Evolutionary conservation across 2,888 invertebrate species (phyloP).

Genomic region (Rotaria socialis): DNA sequence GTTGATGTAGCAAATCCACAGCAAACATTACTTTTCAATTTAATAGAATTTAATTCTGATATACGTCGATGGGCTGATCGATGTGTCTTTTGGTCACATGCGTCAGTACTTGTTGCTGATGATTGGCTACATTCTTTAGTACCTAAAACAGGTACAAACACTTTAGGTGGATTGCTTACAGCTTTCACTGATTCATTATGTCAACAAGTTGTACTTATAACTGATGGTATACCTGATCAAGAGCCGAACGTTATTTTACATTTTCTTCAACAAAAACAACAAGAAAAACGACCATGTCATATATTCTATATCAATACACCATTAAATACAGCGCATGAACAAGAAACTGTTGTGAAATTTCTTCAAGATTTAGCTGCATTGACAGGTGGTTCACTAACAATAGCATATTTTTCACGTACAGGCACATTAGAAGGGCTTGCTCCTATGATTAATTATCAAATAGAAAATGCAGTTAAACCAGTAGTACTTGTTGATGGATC

Average conservation of each 20-base stretch:
- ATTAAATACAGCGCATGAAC: slow-evolving; percentile 49
- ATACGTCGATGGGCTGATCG: slow-evolving; percentile 58
- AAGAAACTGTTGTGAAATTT: slow-evolving; percentile 53
- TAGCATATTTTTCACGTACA: slow-evolving; percentile 54
- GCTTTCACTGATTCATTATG: slow-evolving; percentile 54
- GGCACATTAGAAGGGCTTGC: slow-evolving; percentile 46
- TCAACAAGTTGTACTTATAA: slow-evolving; percentile 56
- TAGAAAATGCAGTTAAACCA: neutral
- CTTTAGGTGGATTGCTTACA: slow-evolving; percentile 55
- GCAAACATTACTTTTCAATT: slow-evolving; percentile 53
- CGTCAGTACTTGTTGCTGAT: slow-evolving; percentile 56
- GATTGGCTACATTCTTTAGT: slow-evolving; percentile 54
- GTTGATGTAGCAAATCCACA: slow-evolving; percentile 49
- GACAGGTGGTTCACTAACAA: slow-evolving; percentile 56
- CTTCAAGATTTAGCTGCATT: slow-evolving; percentile 56
- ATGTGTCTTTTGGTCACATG: slow-evolving; percentile 56
- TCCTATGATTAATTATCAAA: slow-evolving; percentile 14
- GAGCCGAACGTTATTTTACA: slow-evolving; percentile 55
- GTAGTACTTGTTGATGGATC: neutral
- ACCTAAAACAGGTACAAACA: slow-evolving; percentile 58
- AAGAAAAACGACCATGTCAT: slow-evolving; percentile 53
- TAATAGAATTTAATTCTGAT: slow-evolving; percentile 57
- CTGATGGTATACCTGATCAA: slow-evolving; percentile 58
- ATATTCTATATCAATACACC: slow-evolving; percentile 55
- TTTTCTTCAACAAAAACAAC: slow-evolving; percentile 48